Conservation (phyloP, 2,888 invertebrate genomes). For the Thymelicus sylvestris region DNA sequence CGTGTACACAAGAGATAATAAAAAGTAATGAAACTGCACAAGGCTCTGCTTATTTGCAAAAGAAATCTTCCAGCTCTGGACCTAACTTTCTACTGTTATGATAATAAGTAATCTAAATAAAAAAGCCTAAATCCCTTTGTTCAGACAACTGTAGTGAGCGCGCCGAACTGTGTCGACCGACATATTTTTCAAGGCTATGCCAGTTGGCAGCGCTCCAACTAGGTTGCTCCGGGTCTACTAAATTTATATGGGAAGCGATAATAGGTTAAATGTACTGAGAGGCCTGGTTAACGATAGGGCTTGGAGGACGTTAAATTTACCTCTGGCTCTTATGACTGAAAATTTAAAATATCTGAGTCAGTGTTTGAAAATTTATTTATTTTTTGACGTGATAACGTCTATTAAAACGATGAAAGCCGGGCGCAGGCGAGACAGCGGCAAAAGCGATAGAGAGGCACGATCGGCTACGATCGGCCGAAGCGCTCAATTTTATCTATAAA, state of each 20-base stretch:
- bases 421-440: too few species aligned
- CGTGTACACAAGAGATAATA: too few species aligned
- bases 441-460: too few species aligned
- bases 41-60: too few species aligned
- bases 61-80: too few species aligned
- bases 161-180: constrained; percentile 18
- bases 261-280: constrained; percentile 35
- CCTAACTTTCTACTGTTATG: background rate
- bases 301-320: constrained; percentile 6
- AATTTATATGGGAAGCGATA: constrained; percentile 35
- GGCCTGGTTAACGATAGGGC: constrained; percentile 20
- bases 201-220: constrained; percentile 52
- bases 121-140: constrained; percentile 31
- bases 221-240: constrained; percentile 44
- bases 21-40: too few species aligned
- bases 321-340: background rate
- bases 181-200: constrained; percentile 51
- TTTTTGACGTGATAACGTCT: too few species aligned
- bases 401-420: too few species aligned
- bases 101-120: constrained; percentile 9
- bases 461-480: too few species aligned
- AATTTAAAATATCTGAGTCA: background rate
- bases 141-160: background rate
- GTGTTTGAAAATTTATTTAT: too few species aligned
- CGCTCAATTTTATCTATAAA: too few species aligned